A percentile compares a stretch with the other conserved stretches of the same genome.
Conservation (phyloP, 2,113 vertebrate genomes). For the Hemichromis elongatus region DNA sequence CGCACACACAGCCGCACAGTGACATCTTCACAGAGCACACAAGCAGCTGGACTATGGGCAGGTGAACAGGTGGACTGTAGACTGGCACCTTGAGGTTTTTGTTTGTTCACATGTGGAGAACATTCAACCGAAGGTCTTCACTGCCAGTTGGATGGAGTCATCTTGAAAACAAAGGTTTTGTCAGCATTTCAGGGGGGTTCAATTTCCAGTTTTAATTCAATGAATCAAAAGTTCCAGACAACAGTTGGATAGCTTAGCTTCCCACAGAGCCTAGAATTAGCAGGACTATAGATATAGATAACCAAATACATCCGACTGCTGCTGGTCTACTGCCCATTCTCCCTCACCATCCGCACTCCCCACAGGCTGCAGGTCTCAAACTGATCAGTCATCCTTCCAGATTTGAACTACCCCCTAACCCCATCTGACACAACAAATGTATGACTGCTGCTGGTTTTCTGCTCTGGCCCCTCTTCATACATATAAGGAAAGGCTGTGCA, state of each 20-base stretch:
- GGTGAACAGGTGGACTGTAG: conserved; percentile 26
- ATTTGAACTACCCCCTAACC: not conserved
- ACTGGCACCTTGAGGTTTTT: conserved; percentile 25
- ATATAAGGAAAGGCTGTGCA: not conserved
- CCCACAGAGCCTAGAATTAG: not conserved
- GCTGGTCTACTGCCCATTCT: not conserved
- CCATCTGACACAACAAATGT: not conserved
- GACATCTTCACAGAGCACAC: not conserved
- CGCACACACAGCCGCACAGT: not conserved
- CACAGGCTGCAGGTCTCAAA: not conserved
- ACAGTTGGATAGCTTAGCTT: not conserved
- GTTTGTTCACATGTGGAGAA: conserved; percentile 15
- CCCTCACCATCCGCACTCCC: not conserved
- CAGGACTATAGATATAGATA: not conserved
- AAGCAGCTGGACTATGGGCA: conserved; percentile 12
- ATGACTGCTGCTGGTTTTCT: not conserved
- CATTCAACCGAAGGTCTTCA: not conserved
- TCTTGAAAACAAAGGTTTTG: not conserved
- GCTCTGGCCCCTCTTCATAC: not conserved
- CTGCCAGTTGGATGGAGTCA: not conserved
- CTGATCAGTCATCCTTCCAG: not conserved
- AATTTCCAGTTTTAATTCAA: not conserved
- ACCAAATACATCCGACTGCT: not conserved
- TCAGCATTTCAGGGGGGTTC: not conserved
- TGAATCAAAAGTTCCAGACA: not conserved